phyloP scores from a whole-genome alignment of 2,113 vertebrate species.

The Lucifuga dentata region DNA sequence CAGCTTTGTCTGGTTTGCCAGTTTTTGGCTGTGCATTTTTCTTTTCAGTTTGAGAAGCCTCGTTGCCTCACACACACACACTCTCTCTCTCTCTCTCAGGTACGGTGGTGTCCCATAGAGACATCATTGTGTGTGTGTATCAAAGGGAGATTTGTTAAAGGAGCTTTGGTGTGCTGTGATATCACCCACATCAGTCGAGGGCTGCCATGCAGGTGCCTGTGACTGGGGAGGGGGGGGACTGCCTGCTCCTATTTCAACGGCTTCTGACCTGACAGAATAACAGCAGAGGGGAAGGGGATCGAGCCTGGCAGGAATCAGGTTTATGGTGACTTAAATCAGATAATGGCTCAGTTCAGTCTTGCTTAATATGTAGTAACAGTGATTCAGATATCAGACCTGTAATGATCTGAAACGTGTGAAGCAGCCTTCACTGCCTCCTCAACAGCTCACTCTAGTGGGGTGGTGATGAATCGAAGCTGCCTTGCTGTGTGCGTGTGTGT shows the following conservation, averaged over 20 bases:
- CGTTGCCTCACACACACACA: constrained; percentile 37
- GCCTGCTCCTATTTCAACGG: constrained; percentile 73
- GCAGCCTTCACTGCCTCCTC: constrained; percentile 17
- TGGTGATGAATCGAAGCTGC: constrained; percentile 19
- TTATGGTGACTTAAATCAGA: constrained; percentile 5
- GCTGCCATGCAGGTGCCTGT: constrained; percentile 72
- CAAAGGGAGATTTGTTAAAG: constrained; percentile 81
- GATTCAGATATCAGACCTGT: background rate
- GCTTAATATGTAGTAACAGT: constrained; percentile 3
- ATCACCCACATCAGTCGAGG: constrained; percentile 77
- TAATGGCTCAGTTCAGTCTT: background rate
- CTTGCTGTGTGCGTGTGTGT: background rate
- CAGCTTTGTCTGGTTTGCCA: constrained; percentile 19
- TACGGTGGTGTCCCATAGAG: constrained; percentile 70
- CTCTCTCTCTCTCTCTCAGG: constrained; percentile 40
- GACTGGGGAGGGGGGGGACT: background rate
- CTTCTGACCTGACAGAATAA: constrained; percentile 31
- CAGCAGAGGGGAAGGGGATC: constrained; percentile 8
- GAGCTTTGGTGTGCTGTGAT: constrained; percentile 73
- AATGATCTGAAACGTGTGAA: too few relatives aligned
- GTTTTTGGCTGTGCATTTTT: constrained; percentile 23
- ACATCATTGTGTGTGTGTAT: constrained; percentile 78
- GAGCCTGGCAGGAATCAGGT: constrained; percentile 9
- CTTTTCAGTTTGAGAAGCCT: constrained; percentile 16
- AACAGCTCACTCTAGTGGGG: constrained; percentile 52